Evolutionary conservation across 2,113 vertebrate genomes (phyloP).

Genomic region (Elaphurus davidianus): DNA sequence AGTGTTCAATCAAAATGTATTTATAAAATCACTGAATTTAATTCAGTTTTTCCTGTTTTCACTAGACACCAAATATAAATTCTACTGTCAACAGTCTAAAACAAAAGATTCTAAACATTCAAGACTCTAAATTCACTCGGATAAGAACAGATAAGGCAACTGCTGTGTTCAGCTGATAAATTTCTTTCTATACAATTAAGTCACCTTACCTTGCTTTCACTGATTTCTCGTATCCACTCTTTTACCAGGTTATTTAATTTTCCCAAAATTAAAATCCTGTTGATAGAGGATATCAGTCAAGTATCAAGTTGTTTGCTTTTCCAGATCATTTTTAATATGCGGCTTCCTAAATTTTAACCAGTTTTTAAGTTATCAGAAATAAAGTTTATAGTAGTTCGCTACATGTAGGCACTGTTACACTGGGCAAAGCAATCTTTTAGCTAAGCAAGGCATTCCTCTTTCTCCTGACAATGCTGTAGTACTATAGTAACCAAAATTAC

Average conservation of each 20-base stretch:
- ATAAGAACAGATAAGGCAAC: not conserved
- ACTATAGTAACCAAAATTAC: not conserved
- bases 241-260: constrained; percentile 91
- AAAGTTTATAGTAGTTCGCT: not conserved
- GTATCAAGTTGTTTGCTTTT: not conserved
- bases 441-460: not conserved
- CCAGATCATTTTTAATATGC: not conserved
- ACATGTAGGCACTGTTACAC: not conserved
- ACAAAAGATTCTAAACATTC: not conserved
- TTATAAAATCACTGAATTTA: not conserved
- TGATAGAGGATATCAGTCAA: constrained; percentile 66
- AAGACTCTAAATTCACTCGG: not conserved
- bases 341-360: not conserved
- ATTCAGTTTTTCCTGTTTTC: not conserved
- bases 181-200: constrained; percentile 11
- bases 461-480: not conserved
- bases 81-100: not conserved
- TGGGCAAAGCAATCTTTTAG: not conserved
- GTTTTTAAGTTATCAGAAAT: not conserved
- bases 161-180: not conserved
- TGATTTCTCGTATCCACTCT: constrained; percentile 93
- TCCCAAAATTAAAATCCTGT: constrained; percentile 91
- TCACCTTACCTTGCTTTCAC: constrained; percentile 88
- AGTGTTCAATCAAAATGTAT: not conserved
- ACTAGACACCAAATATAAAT: constrained; percentile 4